Evolutionary conservation across 2,113 vertebrate species (phyloP).

Genomic region (Dicrurus megarhynchus): DNA sequence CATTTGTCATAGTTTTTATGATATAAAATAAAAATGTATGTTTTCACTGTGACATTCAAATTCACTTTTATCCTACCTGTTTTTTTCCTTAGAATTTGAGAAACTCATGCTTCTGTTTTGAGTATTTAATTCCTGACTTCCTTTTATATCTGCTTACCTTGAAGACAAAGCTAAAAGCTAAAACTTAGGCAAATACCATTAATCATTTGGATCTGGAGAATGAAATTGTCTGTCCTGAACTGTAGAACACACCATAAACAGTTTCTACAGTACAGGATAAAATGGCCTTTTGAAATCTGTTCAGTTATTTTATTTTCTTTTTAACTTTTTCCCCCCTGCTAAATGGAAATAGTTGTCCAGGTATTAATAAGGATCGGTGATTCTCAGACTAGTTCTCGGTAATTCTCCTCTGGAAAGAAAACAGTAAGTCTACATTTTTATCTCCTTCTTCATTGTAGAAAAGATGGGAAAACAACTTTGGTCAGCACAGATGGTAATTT

Average conservation of each 20-base stretch:
- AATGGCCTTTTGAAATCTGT: background rate
- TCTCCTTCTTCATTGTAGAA: background rate
- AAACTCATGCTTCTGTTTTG: background rate
- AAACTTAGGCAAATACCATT: background rate
- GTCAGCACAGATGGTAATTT: background rate
- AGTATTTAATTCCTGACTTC: background rate
- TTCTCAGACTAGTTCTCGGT: background rate
- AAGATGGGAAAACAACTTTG: background rate
- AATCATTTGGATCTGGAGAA: background rate
- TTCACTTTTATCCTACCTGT: fast-evolving
- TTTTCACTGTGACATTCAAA: background rate
- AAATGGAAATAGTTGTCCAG: background rate
- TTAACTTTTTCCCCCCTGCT: fast-evolving
- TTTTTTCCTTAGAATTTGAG: background rate
- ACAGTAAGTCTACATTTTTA: background rate
- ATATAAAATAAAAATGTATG: background rate
- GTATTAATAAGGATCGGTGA: background rate
- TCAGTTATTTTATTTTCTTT: background rate
- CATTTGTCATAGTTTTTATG: background rate
- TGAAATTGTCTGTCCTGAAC: background rate
- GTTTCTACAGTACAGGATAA: background rate
- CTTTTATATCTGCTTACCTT: background rate
- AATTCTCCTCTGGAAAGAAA: background rate
- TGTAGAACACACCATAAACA: background rate
- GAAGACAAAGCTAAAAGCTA: background rate